These are phyloP conservation scores for Salarias fasciatus DNA, from an alignment of 2,797 vertebrate species.

Conservation along the genomic window DNA sequence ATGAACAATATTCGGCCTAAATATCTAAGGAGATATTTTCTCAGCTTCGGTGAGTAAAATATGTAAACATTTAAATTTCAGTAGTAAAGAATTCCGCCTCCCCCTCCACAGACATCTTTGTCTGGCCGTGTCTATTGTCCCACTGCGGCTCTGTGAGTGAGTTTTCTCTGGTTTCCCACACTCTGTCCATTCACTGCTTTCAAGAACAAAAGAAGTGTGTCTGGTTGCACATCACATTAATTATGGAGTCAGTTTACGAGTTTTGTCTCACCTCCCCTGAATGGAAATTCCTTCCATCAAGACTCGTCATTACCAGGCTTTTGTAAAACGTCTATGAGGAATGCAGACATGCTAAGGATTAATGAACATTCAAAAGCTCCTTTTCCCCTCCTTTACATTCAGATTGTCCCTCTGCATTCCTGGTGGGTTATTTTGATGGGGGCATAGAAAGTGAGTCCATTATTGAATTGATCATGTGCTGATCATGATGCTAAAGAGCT, in stretches of 20 bases:
- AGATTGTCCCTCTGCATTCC: slow-evolving; percentile 51
- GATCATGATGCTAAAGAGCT: neutral
- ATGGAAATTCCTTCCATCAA: slow-evolving; percentile 68
- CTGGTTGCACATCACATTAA: slow-evolving; percentile 44
- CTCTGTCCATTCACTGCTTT: slow-evolving; percentile 54
- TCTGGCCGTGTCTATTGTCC: slow-evolving; percentile 47
- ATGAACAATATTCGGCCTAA: too few relatives aligned
- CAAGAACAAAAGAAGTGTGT: slow-evolving; percentile 75
- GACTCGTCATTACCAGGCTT: slow-evolving; percentile 57
- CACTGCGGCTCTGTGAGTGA: slow-evolving; percentile 54
- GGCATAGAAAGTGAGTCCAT: slow-evolving; percentile 12
- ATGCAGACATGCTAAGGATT: slow-evolving; percentile 69
- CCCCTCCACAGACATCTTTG: slow-evolving; percentile 45
- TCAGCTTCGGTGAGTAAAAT: slow-evolving; percentile 21
- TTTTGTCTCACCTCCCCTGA: slow-evolving; percentile 53
- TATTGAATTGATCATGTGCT: slow-evolving; percentile 13
- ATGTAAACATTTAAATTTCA: slow-evolving; percentile 32
- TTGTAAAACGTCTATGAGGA: slow-evolving; percentile 56
- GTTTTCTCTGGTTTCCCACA: slow-evolving; percentile 62
- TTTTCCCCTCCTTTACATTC: slow-evolving; percentile 26
- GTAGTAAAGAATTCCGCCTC: slow-evolving; percentile 30
- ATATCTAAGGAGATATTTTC: neutral
- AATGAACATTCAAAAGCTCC: slow-evolving; percentile 54
- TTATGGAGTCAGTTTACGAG: slow-evolving; percentile 71
- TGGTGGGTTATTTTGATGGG: slow-evolving; percentile 39